Percentiles rank a stretch among this genome's conserved stretches.
Evolutionary conservation across 1,140 invertebrate species (phyloP).

Genomic region (Diachasma alloeum): DNA sequence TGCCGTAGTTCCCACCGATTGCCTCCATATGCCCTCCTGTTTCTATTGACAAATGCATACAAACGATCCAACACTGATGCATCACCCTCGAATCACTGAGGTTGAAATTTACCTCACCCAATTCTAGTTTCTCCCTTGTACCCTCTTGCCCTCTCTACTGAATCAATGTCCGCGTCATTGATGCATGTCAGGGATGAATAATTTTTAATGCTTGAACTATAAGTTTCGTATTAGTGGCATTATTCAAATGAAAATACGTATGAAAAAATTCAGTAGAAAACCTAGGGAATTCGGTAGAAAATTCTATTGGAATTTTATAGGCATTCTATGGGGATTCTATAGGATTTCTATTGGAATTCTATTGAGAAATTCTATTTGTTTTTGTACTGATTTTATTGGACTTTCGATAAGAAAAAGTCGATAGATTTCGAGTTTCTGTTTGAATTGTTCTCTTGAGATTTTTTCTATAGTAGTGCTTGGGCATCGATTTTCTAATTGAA

Average conservation of each 20-base stretch:
- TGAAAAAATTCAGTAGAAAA: no score
- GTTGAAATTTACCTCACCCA: neutral
- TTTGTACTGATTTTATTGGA: no score
- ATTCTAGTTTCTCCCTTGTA: neutral
- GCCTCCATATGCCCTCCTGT: conserved; percentile 43
- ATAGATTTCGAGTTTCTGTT: no score
- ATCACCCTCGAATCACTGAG: conserved; percentile 39
- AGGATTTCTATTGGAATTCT: no score
- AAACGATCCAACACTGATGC: conserved; percentile 43
- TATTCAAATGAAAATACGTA: neutral
- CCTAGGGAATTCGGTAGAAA: no score
- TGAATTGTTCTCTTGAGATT: no score
- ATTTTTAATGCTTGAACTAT: neutral
- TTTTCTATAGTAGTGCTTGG: no score
- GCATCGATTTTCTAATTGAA: no score
- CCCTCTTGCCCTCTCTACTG: neutral
- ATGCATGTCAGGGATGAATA: neutral
- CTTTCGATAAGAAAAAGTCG: no score
- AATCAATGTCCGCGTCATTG: neutral
- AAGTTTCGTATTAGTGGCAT: neutral
- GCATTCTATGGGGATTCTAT: no score
- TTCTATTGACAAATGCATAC: conserved; percentile 61
- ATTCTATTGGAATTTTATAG: no score
- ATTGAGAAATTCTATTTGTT: no score
- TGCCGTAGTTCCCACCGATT: conserved; percentile 47